Evolutionary conservation across 2,888 invertebrate species (phyloP), one percentile per base, ranked within the genome.

Genomic region (Thalpophila matura): DNA sequence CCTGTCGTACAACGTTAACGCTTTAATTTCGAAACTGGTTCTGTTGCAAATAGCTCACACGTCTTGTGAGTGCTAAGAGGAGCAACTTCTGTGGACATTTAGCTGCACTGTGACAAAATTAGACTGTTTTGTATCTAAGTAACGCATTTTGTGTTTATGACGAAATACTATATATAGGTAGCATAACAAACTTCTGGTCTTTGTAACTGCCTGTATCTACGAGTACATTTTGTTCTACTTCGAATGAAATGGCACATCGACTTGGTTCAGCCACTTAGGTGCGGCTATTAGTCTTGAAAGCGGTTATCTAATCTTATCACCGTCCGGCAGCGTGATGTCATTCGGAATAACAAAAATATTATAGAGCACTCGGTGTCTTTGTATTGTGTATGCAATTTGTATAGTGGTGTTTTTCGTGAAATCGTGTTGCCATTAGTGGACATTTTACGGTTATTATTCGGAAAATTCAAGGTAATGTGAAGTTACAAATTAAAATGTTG

Each of bases 241-340:
- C 43, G 53, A 66, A 68, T 74, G 66, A 77, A 72, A 55, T 43
- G 54, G 55, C 54, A 61, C 49, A 69, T 68, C 73, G 68, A 69
- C 68, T 74, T 71, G 62, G 74, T 53, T 53, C 33, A 20, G 40
- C 27, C 47, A 71, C 49, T 62, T 81, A 86, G 89, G 90, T 74
- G 89, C 81, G 87, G 86, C 83, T 81, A 78, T 80, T 81, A 77
- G 79, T 81, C 85, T 86, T 84, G 79, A 82, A 83, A 82, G 72
- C 62, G 81, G 68, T 64, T 86, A 90, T 91, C 90, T 89, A 83
- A 93, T 93, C 93, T 92, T 90, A 91, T 92, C 91, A 73, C 68
- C 54, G 69, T 60, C 68, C 70, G 69, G 72, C 63, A 42, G 29
- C 43, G 78, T 91, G 91, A 93, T 89, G 90, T 91, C 91, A 91